Conservation (phyloP, 2,797 vertebrate genomes). For the Knipowitschia caucasica region DNA sequence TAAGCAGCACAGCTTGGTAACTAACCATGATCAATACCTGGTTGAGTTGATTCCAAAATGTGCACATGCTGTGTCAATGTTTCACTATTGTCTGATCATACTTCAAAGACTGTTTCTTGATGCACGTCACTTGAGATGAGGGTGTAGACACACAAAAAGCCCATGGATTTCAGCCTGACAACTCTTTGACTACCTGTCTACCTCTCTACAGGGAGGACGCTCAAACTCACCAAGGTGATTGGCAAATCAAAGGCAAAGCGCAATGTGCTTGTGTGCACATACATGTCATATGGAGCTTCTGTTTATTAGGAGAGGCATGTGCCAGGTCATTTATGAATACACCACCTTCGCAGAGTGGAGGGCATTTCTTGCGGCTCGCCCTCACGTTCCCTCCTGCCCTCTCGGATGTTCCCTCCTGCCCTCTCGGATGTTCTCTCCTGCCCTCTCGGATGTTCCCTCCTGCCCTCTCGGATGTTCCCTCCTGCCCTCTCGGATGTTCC, state of each 20-base stretch:
- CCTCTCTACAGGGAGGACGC: conserved; percentile 52
- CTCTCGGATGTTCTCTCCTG: too few species aligned
- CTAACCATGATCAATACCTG: neutral
- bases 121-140: conserved; percentile 48
- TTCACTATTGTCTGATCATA: conserved; percentile 20
- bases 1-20: too few species aligned
- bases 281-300: conserved; percentile 44
- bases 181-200: conserved; percentile 54
- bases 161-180: conserved; percentile 65
- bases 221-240: conserved; percentile 65
- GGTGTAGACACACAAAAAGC: conserved; percentile 40
- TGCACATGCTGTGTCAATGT: conserved; percentile 11
- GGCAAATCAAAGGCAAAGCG: conserved; percentile 63
- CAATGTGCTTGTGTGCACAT: conserved; percentile 51
- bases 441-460: too few species aligned
- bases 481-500: too few species aligned
- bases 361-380: conserved; percentile 33
- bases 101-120: conserved; percentile 34
- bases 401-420: too few species aligned
- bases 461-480: too few species aligned
- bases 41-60: conserved; percentile 1
- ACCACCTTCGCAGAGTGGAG: conserved; percentile 6
- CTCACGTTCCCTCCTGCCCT: too few species aligned
- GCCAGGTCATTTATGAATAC: conserved; percentile 29
- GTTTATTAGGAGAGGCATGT: conserved; percentile 43